A percentile compares a stretch with the other conserved stretches of the same genome.
Evolutionary conservation across 2,797 vertebrate genomes (phyloP).

Genomic region (Danio aesculapii): DNA sequence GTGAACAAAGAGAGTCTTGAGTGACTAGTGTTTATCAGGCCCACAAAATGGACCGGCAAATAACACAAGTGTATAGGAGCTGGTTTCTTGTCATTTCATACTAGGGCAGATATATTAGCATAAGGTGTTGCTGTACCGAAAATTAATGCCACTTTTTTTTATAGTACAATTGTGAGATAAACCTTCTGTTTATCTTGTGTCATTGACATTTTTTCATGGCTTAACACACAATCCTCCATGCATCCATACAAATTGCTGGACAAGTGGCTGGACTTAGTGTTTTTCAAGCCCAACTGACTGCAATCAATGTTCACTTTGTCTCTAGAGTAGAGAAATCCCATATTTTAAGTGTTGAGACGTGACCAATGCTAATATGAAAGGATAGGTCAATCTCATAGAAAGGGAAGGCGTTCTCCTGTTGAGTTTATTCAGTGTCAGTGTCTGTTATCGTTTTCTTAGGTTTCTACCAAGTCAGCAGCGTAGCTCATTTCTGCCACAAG

Average conservation of each 20-base stretch:
- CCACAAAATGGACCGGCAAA: background rate
- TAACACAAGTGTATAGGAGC: slow-evolving; percentile 19
- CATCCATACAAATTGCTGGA: slow-evolving; percentile 4
- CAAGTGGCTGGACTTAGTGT: background rate
- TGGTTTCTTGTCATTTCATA: slow-evolving; percentile 39
- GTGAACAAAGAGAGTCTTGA: slow-evolving; percentile 6
- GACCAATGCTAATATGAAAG: slow-evolving; percentile 21
- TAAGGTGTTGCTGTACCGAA: background rate
- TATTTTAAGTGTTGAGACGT: slow-evolving; percentile 4
- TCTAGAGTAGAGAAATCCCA: background rate
- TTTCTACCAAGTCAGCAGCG: slow-evolving; percentile 30
- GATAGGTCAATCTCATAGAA: slow-evolving; percentile 2
- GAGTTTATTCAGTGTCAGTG: background rate
- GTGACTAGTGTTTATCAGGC: background rate
- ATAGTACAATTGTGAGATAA: slow-evolving; percentile 12
- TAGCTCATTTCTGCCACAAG: slow-evolving; percentile 17
- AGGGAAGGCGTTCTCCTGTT: background rate
- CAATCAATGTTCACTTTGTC: background rate
- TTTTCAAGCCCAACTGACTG: slow-evolving; percentile 3
- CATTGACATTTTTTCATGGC: slow-evolving; percentile 5
- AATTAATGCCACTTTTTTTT: slow-evolving; percentile 19
- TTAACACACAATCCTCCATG: background rate
- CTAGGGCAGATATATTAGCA: background rate
- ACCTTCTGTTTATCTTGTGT: slow-evolving; percentile 29
- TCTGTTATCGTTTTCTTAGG: slow-evolving; percentile 14